Conservation (phyloP, 2,888 invertebrate species). For the Hydroisotoma schaefferi region DNA sequence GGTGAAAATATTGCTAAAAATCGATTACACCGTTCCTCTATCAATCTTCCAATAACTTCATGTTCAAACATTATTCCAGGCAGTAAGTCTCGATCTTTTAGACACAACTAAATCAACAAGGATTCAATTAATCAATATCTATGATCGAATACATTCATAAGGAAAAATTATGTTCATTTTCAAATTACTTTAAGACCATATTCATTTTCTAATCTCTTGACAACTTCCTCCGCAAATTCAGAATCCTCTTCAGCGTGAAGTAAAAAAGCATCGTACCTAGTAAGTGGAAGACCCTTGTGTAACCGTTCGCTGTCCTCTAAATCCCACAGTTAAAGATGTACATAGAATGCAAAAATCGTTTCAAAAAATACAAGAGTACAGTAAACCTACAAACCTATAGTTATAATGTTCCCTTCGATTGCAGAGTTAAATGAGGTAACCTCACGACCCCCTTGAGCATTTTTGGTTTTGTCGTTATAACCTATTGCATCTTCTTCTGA, state of each 20-base stretch:
- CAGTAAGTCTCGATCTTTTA: slow-evolving; percentile 68
- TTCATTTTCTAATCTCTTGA: slow-evolving; percentile 61
- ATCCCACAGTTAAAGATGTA: too few relatives aligned
- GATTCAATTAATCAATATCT: too few relatives aligned
- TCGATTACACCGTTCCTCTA: slow-evolving; percentile 71
- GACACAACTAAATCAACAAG: slow-evolving; percentile 61
- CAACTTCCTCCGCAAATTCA: slow-evolving; percentile 65
- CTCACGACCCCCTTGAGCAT: neutral
- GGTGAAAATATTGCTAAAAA: slow-evolving; percentile 76
- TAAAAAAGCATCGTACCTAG: slow-evolving; percentile 74
- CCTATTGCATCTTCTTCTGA: slow-evolving; percentile 5
- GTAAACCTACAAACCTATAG: slow-evolving; percentile 18
- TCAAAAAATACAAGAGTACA: too few relatives aligned
- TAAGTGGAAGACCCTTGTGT: slow-evolving; percentile 24
- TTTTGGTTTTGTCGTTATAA: slow-evolving; percentile 6
- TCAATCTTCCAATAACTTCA: slow-evolving; percentile 67
- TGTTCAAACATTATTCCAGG: slow-evolving; percentile 68
- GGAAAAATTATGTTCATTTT: neutral
- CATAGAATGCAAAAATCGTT: too few relatives aligned
- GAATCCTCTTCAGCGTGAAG: slow-evolving; percentile 67
- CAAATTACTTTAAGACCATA: slow-evolving; percentile 63
- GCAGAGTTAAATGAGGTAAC: slow-evolving; percentile 9
- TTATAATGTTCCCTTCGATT: slow-evolving; percentile 24
- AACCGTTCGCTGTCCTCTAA: slow-evolving; percentile 30
- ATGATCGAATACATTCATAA: too few relatives aligned